phyloP scores from a whole-genome alignment of 2,797 vertebrate species.

The Meriones psammophilus region DNA sequence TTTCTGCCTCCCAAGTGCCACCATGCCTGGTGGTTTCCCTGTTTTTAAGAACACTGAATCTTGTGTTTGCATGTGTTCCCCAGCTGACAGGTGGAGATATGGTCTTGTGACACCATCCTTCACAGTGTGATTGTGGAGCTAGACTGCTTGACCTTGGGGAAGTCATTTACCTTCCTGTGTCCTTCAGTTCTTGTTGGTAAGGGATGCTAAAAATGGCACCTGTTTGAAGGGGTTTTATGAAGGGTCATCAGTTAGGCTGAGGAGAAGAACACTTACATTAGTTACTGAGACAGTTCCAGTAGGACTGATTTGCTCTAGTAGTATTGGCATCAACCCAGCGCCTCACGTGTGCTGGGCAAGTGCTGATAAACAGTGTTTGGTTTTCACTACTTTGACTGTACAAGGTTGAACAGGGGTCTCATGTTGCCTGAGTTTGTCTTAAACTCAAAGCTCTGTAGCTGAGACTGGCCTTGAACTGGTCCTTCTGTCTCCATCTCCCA shows the following conservation, averaged over 20 bases:
- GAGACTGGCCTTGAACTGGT: not conserved
- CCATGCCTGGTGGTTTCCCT: not conserved
- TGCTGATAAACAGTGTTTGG: conserved; percentile 16
- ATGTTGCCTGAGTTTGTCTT: not conserved
- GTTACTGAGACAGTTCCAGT: not conserved
- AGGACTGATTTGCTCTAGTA: not conserved
- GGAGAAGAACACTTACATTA: conserved; percentile 61
- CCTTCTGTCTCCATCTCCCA: not conserved
- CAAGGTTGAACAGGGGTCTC: conserved; percentile 49
- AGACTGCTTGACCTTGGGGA: conserved; percentile 38
- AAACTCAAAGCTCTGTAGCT: not conserved
- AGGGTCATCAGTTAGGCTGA: conserved; percentile 51
- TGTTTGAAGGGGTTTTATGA: conserved; percentile 41
- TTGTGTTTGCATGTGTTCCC: not conserved
- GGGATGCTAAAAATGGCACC: not conserved
- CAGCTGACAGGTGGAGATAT: conserved; percentile 43
- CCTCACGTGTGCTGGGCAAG: not conserved
- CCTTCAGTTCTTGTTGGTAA: conserved; percentile 48
- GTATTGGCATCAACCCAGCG: not conserved
- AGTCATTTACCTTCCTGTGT: conserved; percentile 54
- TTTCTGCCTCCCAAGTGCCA: not conserved
- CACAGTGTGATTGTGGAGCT: conserved; percentile 32
- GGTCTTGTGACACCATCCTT: not conserved
- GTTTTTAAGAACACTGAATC: conserved; percentile 25
- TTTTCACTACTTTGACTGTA: conserved; percentile 48